Conservation (phyloP, 2,888 invertebrate genomes). For the Oligia strigilis region DNA sequence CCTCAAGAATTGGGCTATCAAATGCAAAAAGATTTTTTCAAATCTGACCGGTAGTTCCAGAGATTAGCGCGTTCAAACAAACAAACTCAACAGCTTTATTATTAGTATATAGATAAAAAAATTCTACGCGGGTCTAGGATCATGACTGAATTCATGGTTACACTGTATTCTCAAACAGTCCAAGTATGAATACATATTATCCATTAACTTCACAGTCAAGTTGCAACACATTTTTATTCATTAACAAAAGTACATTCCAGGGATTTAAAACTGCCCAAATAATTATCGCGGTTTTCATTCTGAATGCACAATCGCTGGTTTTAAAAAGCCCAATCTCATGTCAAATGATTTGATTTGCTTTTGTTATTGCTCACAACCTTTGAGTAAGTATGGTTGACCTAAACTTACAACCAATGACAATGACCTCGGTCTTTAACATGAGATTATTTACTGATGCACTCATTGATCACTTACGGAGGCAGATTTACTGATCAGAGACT, state of each 20-base stretch:
- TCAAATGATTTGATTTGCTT: background rate
- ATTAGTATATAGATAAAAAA: too few species aligned
- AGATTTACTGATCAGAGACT: background rate
- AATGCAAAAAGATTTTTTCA: too few species aligned
- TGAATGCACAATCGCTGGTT: background rate
- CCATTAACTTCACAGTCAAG: background rate
- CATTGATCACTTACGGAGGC: background rate
- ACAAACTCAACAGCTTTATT: too few species aligned
- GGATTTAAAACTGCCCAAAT: background rate
- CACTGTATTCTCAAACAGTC: background rate
- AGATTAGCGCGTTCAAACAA: too few species aligned
- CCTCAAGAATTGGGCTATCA: too few species aligned
- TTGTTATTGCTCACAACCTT: background rate
- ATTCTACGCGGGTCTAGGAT: background rate
- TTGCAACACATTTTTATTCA: constrained; percentile 32
- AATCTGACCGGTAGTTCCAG: too few species aligned
- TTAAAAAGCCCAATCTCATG: background rate
- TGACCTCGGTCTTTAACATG: background rate
- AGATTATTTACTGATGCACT: constrained; percentile 1
- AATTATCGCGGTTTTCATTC: background rate
- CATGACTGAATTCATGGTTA: background rate
- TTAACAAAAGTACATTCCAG: constrained; percentile 23
- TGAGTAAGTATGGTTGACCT: background rate
- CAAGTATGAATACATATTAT: background rate
- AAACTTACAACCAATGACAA: too few species aligned